Evolutionary conservation across 2,888 invertebrate species (phyloP).

Genomic region (Thereva nobilitata): DNA sequence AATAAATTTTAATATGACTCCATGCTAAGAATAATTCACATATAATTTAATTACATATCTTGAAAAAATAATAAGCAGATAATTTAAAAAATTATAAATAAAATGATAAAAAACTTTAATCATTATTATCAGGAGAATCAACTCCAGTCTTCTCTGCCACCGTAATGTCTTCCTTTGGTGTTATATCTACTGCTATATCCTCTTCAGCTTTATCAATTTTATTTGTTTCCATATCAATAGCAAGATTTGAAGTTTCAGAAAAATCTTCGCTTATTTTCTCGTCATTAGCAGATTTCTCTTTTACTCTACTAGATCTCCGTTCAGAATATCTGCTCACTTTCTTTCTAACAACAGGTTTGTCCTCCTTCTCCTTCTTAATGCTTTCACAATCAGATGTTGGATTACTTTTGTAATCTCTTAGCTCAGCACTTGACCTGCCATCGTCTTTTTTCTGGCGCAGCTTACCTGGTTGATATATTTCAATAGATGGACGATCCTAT

Average conservation of each 20-base stretch:
- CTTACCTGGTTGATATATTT: constrained; percentile 86
- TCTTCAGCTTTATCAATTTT: neutral
- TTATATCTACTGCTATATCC: neutral
- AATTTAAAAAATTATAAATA: too few species aligned
- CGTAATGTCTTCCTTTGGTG: too few species aligned
- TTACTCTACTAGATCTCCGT: constrained; percentile 46
- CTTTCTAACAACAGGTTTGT: constrained; percentile 40
- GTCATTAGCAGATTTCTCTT: constrained; percentile 34
- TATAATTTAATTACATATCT: too few species aligned
- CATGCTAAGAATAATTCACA: too few species aligned
- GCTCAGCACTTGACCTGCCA: constrained; percentile 41
- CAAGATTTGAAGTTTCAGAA: neutral
- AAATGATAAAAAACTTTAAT: too few species aligned
- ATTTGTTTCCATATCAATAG: neutral
- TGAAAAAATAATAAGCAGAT: too few species aligned
- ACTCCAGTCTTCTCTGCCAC: too few species aligned
- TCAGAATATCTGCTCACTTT: constrained; percentile 52
- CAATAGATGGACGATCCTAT: constrained; percentile 85
- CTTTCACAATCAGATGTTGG: constrained; percentile 48
- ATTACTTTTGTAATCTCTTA: constrained; percentile 36
- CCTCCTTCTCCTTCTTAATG: constrained; percentile 45
- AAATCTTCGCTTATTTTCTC: neutral
- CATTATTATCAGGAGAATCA: too few species aligned
- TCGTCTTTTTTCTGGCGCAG: constrained; percentile 51
- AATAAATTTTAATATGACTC: too few species aligned